Base-by-base conservation (phyloP, 2,113 vertebrate genomes). In the Dissostichus mawsoni region DNA sequence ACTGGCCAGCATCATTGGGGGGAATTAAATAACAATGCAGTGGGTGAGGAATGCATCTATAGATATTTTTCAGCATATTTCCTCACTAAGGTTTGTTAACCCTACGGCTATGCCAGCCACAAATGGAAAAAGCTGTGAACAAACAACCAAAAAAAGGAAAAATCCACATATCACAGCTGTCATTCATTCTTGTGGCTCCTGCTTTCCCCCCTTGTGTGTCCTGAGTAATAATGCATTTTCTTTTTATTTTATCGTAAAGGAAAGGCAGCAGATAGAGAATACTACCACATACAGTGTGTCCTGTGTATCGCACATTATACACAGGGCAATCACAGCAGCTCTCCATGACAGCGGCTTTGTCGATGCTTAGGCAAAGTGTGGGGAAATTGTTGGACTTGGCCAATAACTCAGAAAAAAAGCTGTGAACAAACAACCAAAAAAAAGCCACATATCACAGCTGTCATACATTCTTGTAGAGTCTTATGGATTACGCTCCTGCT, bases 21-120 rank as follows among this genome's bases (percentile, higher is more conserved):
- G 64, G 73, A 83, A 86, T 81, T 0, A 71, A 81, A 73, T 64
- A 48, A 86, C 64, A 81, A 62, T 45, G n/a, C 16, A 33, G 67
- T 33, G 50, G 62, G 47, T 59, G 73, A 86, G 29, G 70, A 89
- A 76, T 69, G 50, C 18, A 13, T 82, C 55, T 23, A 29, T 20
- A 68, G 47, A 83, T 65, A 53, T 66, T 68, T 77, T 59, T 73
- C 59, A 48, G 48, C 48, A 48, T 45, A 17, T 77, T 81, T 71
- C 51, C 52, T 67, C 41, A 48, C 47, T 52, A 64, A 55, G 14
- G 61, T 23, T 33, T 53, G 69, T 61, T 72, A 8, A 2, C 16
- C 47, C 36, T 3, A 7, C 13, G 64, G 36, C 23, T 45, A 5
- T 59, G 20, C 11, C 64, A 25, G 52, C 7, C 7, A 51, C 36